A percentile compares a stretch with the other conserved stretches of the same genome.
Conservation (phyloP, 2,888 invertebrate genomes). For the Coenonympha glycerion region DNA sequence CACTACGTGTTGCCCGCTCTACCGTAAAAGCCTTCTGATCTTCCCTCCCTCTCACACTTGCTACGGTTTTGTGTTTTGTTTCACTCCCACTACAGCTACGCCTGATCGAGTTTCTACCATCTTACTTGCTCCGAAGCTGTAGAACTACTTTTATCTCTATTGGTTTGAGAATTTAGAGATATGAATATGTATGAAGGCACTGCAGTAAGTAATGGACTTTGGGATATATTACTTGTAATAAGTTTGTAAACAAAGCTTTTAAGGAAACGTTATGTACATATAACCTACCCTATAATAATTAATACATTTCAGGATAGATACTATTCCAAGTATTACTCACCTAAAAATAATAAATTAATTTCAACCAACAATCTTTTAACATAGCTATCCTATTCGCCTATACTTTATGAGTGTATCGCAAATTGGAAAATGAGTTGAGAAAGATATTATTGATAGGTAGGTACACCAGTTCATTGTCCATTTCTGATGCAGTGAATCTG, state of each 20-base stretch:
- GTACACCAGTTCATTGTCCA: too few relatives aligned
- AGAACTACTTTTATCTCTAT: constrained; percentile 71
- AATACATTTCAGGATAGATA: too few relatives aligned
- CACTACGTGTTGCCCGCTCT: constrained; percentile 69
- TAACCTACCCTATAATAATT: too few relatives aligned
- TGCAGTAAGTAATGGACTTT: constrained; percentile 59
- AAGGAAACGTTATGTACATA: too few relatives aligned
- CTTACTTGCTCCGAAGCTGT: constrained; percentile 70
- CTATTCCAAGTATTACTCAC: too few relatives aligned
- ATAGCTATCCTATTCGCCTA: too few relatives aligned
- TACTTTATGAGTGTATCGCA: too few relatives aligned
- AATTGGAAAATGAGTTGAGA: too few relatives aligned
- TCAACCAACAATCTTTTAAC: too few relatives aligned
- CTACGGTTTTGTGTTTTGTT: constrained; percentile 25
- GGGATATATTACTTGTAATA: constrained; percentile 18
- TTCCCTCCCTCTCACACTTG: constrained; percentile 48
- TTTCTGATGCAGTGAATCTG: too few relatives aligned
- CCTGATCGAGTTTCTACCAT: constrained; percentile 73
- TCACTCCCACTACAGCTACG: constrained; percentile 49
- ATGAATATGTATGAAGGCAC: constrained; percentile 69
- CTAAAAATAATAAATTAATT: too few relatives aligned
- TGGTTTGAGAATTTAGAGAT: constrained; percentile 62
- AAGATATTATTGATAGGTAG: too few relatives aligned
- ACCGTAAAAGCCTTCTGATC: constrained; percentile 75
- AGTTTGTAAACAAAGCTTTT: background rate